phyloP scores from a whole-genome alignment of 2,888 invertebrate genomes.

The Barypeithes pellucidus region DNA sequence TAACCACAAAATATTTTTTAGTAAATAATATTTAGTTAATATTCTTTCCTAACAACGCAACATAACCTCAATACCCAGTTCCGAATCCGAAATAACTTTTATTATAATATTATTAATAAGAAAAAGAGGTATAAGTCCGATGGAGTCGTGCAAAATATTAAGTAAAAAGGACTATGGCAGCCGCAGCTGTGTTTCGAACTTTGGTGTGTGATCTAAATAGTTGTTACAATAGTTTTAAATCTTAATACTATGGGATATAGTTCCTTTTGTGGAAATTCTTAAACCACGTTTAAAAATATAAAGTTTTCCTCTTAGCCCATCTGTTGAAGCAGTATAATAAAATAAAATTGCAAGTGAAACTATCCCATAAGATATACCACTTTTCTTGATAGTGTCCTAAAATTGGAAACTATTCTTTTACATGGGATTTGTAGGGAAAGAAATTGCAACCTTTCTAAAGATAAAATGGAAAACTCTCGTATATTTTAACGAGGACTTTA shows the following conservation, averaged over 20 bases:
- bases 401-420: constrained; percentile 56
- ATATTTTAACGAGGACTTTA: constrained; percentile 55
- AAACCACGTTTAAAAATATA: neutral
- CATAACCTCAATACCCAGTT: too few relatives aligned
- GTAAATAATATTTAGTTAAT: too few relatives aligned
- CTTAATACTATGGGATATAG: neutral
- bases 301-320: constrained; percentile 17
- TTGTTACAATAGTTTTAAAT: too few relatives aligned
- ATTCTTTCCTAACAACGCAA: too few relatives aligned
- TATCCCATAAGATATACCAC: constrained; percentile 48
- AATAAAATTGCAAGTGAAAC: constrained; percentile 50
- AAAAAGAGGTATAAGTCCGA: too few relatives aligned
- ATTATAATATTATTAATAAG: too few relatives aligned
- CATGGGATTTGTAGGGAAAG: constrained; percentile 53
- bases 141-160: too few relatives aligned
- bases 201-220: too few relatives aligned
- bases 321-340: constrained; percentile 40
- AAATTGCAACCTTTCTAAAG: constrained; percentile 53
- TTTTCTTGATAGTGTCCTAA: constrained; percentile 50
- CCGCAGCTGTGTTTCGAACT: too few relatives aligned
- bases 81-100: too few relatives aligned
- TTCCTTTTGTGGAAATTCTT: neutral
- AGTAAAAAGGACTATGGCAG: too few relatives aligned
- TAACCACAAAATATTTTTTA: too few relatives aligned
- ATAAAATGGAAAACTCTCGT: constrained; percentile 56